phyloP scores from a whole-genome alignment of 64 coral and sea anemone genomes.

The Montipora capricornis region DNA sequence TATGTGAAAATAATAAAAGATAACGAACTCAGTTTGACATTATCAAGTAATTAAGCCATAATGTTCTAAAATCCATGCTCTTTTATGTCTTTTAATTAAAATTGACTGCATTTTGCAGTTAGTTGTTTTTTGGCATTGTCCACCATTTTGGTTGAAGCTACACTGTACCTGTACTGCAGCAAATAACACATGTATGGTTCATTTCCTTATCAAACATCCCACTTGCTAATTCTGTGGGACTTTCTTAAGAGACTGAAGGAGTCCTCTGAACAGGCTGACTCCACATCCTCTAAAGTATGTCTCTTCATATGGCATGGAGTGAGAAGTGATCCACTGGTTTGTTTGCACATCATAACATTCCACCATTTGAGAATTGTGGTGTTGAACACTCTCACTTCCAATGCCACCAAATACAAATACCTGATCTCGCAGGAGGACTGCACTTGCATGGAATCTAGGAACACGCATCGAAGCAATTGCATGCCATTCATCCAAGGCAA shows the following conservation, averaged over 20 bases:
- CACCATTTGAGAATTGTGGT: slow-evolving; percentile 56
- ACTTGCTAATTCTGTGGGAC: neutral
- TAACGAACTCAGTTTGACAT: too few relatives aligned
- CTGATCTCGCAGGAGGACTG: slow-evolving; percentile 53
- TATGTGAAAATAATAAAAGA: too few relatives aligned
- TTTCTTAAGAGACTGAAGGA: slow-evolving; percentile 62
- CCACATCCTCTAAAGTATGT: slow-evolving; percentile 77
- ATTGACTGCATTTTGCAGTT: too few relatives aligned
- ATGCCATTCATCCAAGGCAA: slow-evolving; percentile 69
- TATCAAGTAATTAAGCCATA: too few relatives aligned
- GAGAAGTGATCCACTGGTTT: slow-evolving; percentile 60
- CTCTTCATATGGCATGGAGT: slow-evolving; percentile 79
- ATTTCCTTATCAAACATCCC: too few relatives aligned
- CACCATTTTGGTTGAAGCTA: too few relatives aligned
- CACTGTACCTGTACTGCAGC: too few relatives aligned
- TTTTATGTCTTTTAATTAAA: too few relatives aligned
- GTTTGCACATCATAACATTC: slow-evolving; percentile 71
- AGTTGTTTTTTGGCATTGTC: too few relatives aligned
- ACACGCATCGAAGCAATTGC: slow-evolving; percentile 65
- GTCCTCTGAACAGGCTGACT: slow-evolving; percentile 58
- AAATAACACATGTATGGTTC: too few relatives aligned
- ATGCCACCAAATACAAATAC: slow-evolving; percentile 84
- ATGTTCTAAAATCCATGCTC: too few relatives aligned
- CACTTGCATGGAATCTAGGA: slow-evolving; percentile 80
- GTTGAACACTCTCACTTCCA: slow-evolving; percentile 64